Base-by-base conservation (phyloP, 2,888 invertebrate genomes). In the Galeopsomyia nigrocyanea region DNA sequence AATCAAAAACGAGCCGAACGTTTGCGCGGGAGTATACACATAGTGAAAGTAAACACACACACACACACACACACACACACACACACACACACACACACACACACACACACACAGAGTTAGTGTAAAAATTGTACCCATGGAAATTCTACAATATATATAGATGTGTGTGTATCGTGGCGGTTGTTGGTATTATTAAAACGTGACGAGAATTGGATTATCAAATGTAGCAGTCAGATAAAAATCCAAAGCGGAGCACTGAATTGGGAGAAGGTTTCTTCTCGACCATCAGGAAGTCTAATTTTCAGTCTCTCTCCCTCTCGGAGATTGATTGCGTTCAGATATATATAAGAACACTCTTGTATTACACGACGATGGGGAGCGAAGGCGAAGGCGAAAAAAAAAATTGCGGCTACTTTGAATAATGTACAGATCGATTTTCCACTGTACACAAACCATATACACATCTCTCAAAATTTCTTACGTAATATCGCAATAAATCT, bases 171-270 rank as follows among this genome's bases (percentile, higher is more conserved):
- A 39, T 39, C 39, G 7, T 39, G 39, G 1, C 10, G 7, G 7
- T 3, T 7, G 5, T 26, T 2, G 7, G 39, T 19, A 39, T 68
- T 69, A 74, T 74, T 70, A 74, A 68, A 74, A 71, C 74, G 74
- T 74, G 74, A 74, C 70, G 70, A 58, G 49, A 31, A 49, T 49
- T 60, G 47, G 73, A 66, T 73, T 73, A 62, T 64, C 57, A 46
- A 16, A 46, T 26, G 26, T 26, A 26, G 26, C 26, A 26, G 26
- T 26, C 26, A 26, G 26, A 26, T 26, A 26, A 26, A 26, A 26
- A 26, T 26, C 26, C 26, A 26, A 5, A 26, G 26, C 39, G 39
- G 13, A 39, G 39, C 10, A 10, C 10, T 5, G 46, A 68, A 53
- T 50, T 50, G 39, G 6, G 46, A 31, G 9, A 47, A 55, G 6